Evolutionary conservation across 2,797 vertebrate genomes (phyloP), one percentile per base, ranked within the genome.

Genomic region (Chrosomus eos): DNA sequence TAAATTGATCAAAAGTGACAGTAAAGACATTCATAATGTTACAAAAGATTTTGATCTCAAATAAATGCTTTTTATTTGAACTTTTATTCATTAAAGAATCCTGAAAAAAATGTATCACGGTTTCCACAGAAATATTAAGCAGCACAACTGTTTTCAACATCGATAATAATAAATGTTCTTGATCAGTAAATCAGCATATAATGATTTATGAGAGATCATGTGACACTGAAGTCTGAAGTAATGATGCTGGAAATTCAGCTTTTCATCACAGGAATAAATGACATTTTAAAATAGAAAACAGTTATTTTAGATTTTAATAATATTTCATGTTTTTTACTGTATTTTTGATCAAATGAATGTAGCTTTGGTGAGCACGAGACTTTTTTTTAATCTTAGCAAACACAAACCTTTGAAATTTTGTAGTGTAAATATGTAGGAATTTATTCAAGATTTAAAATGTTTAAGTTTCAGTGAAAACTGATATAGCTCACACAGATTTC

Each of bases 311-410:
- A 45, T 45, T 45, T 45, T 5, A 45, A 45, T 45, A 45, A 45
- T 14, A 16, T 45, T 16, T 45, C 8, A 19, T 19, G 26, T 73
- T 31, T 28, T 19, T 31, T 45, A 21, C 18, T 51, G 45, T 51
- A 51, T 74, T 74, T 36, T 53, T 74, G 28, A 53, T 74, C 28
- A 75, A 53, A 75, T 53, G 36, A 74, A 74, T 53, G 28, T 11
- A 74, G 31, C 6, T 0, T 74, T 53, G 1, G 10, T 53, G 45
- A 74, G 28, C 72, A 14, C 21, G 9, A 58, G 3, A 58, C 5
- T 51, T 18, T 19, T 18, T 45, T 51, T 51, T 51, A 0, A 16
- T 18, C n/a, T 18, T 71, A 2, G 6, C 23, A 43, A 45, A 71
- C 21, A 40, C 8, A 21, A 67, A 31, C 26, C 5, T 48, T 45